These are phyloP conservation scores for Ageneiosus marmoratus DNA, from an alignment of 2,113 vertebrate genomes.

Conservation along the genomic window DNA sequence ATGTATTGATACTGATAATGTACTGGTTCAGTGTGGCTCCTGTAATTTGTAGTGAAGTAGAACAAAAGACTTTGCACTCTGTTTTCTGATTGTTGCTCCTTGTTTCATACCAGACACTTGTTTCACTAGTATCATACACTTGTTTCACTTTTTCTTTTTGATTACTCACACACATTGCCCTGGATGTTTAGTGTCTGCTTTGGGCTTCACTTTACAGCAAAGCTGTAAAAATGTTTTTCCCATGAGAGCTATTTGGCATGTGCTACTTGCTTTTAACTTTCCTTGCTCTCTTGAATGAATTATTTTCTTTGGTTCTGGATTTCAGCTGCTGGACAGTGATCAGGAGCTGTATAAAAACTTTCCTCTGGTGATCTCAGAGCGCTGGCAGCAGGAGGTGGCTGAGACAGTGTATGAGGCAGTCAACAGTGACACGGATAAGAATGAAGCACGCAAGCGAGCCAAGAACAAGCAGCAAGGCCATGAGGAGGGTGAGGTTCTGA, in stretches of 20 bases:
- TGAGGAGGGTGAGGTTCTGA: conserved; percentile 84
- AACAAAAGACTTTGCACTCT: neutral
- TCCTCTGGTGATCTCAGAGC: conserved; percentile 95
- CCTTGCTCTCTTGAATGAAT: neutral
- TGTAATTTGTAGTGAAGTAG: neutral
- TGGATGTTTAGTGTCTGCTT: neutral
- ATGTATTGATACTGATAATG: no score
- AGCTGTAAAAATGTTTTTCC: neutral
- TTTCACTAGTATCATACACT: no score
- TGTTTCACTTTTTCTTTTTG: neutral
- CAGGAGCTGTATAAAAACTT: conserved; percentile 99
- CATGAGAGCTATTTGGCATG: neutral
- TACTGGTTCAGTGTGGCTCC: neutral
- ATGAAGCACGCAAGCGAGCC: conserved; percentile 89
- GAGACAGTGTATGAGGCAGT: conserved; percentile 96
- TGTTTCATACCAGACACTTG: neutral
- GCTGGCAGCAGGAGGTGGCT: conserved; percentile 98
- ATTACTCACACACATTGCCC: neutral
- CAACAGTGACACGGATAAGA: conserved; percentile 94
- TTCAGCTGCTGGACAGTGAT: conserved; percentile 92
- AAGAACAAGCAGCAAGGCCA: conserved; percentile 98
- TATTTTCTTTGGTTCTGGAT: neutral
- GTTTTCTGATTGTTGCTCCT: neutral
- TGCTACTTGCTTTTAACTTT: neutral
- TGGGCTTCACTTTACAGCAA: neutral